Conservation (phyloP, 2,888 invertebrate genomes). For the Acleris cristana region DNA sequence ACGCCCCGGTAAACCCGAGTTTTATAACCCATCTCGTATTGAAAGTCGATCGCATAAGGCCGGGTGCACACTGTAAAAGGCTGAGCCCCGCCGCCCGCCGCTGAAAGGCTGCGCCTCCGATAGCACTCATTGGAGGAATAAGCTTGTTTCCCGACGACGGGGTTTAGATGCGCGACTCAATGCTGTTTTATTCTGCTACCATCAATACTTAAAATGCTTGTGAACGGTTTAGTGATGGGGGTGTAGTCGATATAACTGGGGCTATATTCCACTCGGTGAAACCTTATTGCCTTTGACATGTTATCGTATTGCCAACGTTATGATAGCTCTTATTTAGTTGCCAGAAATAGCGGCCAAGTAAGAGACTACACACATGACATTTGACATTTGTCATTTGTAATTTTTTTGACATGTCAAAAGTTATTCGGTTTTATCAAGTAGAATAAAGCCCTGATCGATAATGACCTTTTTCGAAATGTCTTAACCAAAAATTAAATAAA, state of each 20-base stretch:
- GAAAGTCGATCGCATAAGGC: constrained; percentile 77
- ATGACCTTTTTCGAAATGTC: not conserved
- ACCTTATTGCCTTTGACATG: too few relatives aligned
- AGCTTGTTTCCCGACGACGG: constrained; percentile 81
- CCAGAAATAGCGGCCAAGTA: too few relatives aligned
- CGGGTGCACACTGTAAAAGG: constrained; percentile 77
- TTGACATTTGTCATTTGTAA: too few relatives aligned
- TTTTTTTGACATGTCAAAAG: too few relatives aligned
- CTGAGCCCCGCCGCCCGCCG: constrained; percentile 79
- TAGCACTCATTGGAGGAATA: constrained; percentile 81
- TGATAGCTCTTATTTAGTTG: too few relatives aligned
- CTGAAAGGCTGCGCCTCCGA: constrained; percentile 72
- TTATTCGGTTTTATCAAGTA: too few relatives aligned
- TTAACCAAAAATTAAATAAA: too few relatives aligned
- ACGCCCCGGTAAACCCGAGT: constrained; percentile 68
- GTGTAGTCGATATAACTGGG: constrained; percentile 51
- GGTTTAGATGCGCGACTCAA: constrained; percentile 81
- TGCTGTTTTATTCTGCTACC: constrained; percentile 81
- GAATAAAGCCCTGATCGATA: not conserved
- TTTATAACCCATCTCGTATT: constrained; percentile 80
- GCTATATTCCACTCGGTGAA: too few relatives aligned
- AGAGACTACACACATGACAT: too few relatives aligned
- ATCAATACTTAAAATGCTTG: constrained; percentile 81
- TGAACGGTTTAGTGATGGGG: constrained; percentile 64
- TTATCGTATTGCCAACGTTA: too few relatives aligned